Base-by-base conservation (phyloP, 2,888 invertebrate species). In the Sturmia bella region DNA sequence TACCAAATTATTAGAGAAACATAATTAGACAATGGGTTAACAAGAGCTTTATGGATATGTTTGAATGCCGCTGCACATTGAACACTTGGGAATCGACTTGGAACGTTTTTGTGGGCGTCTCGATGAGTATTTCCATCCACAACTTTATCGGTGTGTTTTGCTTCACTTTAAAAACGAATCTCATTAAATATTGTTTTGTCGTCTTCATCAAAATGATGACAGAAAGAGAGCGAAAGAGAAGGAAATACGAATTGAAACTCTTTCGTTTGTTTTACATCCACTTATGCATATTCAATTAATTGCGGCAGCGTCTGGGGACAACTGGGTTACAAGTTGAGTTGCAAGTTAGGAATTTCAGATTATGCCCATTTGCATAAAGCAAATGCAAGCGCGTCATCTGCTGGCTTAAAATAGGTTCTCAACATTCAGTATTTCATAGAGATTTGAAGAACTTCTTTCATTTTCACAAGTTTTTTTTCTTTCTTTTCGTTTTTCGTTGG, bases 221-320 rank as follows among this genome's bases (percentile, higher is more conserved):
- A 12, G 27, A 48, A 17, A 19, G 19, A 17, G 11, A n/a, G n/a
- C 6, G 11, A 11, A 2, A 27, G 2, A 2, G 17, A 17, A 1
- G 50, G n/a, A 21, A 3, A 7, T 17, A 15, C n/a, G 21, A 3
- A 63, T 21, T 52, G 39, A 74, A 83, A 84, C 77, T 84, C 85
- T 84, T 83, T 69, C 45, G 32, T 32, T 69, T 39, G 32, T 32
- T 32, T 32, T 32, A 68, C 57, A 70, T 82, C 69, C 80, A 43
- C 68, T 76, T 75, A 69, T 84, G 80, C 78, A 85, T 85, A 86
- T 87, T 87, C 84, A 85, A 85, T 86, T 87, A 88, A 88, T 87
- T 87, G 86, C 85, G 82, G 80, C 68, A 68, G 39, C 64, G 73
- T 24, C 61, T 76, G 66, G 69, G 88, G 88, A 88, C 84, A 81